Percentiles rank a stretch among this genome's conserved stretches.
Evolutionary conservation across 2,888 invertebrate species (phyloP).

Genomic region (Palloptera scutellata): DNA sequence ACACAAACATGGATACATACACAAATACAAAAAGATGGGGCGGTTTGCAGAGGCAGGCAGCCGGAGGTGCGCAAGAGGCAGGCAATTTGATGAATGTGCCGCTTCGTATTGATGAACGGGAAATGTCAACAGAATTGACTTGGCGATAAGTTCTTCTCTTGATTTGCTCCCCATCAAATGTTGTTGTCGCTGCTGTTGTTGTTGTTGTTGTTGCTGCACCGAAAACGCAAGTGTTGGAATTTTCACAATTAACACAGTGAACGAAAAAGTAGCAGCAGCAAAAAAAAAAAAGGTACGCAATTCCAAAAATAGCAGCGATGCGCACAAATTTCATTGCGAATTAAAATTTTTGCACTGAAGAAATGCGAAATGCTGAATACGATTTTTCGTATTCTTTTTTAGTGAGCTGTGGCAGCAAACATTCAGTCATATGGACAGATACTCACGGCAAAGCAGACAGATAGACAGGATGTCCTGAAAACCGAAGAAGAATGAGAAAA

Average conservation of each 20-base stretch:
- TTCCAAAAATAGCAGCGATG: slow-evolving; percentile 52
- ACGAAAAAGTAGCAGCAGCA: slow-evolving; percentile 24
- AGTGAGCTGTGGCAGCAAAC: neutral
- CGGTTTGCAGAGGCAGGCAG: neutral
- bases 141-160: slow-evolving; percentile 41
- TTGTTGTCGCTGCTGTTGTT: slow-evolving; percentile 13
- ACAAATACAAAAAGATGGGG: too few relatives aligned
- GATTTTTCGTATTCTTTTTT: slow-evolving; percentile 24
- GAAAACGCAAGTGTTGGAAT: neutral
- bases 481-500: too few relatives aligned
- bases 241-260: neutral
- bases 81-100: slow-evolving; percentile 49
- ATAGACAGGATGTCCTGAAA: too few relatives aligned
- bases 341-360: slow-evolving; percentile 49
- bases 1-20: neutral
- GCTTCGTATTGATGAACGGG: slow-evolving; percentile 61
- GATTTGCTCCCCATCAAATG: slow-evolving; percentile 19
- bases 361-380: slow-evolving; percentile 27
- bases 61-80: slow-evolving; percentile 7
- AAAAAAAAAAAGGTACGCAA: slow-evolving; percentile 30
- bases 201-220: slow-evolving; percentile 13
- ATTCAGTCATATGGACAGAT: slow-evolving; percentile 14
- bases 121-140: slow-evolving; percentile 63
- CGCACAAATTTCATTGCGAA: slow-evolving; percentile 55
- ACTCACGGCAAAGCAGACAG: slow-evolving; percentile 1